Conservation (phyloP, 1,140 invertebrate species). For the Ceratina japonica region DNA sequence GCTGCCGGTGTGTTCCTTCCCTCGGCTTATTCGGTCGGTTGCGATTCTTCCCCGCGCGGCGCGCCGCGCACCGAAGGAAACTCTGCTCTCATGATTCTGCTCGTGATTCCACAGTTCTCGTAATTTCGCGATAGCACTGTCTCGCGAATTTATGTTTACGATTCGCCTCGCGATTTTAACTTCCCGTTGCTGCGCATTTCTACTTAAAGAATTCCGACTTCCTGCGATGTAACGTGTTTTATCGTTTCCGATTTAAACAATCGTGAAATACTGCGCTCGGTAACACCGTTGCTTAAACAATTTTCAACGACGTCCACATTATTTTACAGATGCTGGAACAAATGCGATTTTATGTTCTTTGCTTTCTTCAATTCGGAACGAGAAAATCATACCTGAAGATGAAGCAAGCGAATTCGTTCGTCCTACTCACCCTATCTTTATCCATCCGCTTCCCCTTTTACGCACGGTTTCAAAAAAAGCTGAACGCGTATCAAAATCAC, state of each 20-base stretch:
- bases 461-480: constrained; percentile 3
- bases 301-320: too few relatives aligned
- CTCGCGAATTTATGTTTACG: not conserved
- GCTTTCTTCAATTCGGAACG: too few relatives aligned
- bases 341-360: too few relatives aligned
- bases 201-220: too few relatives aligned
- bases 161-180: not conserved
- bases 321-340: too few relatives aligned
- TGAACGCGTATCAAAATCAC: constrained; percentile 52
- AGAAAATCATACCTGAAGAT: not conserved
- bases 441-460: not conserved
- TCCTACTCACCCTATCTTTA: too few relatives aligned
- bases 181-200: too few relatives aligned
- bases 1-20: constrained; percentile 29
- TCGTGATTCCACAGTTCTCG: not conserved
- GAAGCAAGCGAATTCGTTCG: not conserved
- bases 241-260: too few relatives aligned
- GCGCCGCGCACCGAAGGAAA: too few relatives aligned
- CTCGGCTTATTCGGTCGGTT: constrained; percentile 38
- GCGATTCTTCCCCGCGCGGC: constrained; percentile 1
- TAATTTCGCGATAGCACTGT: not conserved
- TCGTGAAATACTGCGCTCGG: too few relatives aligned
- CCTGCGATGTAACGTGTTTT: too few relatives aligned
- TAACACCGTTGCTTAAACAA: too few relatives aligned
- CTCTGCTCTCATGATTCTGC: not conserved